A percentile compares a stretch with the other conserved stretches of the same genome.
phyloP scores from a whole-genome alignment of 2,888 invertebrate species.

The Zaprionus obscuricornis region DNA sequence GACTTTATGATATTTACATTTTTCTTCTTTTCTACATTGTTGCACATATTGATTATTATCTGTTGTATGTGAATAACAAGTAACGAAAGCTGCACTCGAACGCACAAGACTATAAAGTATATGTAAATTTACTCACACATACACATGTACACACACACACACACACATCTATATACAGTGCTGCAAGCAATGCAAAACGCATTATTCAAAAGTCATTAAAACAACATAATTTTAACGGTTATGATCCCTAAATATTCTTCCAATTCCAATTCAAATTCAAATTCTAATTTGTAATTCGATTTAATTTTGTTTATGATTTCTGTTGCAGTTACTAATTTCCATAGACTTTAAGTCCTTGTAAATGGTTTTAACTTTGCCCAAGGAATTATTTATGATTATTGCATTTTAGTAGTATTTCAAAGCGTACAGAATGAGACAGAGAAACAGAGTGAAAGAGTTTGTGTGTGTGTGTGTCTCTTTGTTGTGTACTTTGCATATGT shows the following conservation, averaged over 20 bases:
- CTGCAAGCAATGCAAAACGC: background rate
- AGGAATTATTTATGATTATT: conserved; percentile 32
- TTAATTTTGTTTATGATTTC: conserved; percentile 37
- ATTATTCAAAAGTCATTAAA: background rate
- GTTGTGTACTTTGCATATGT: background rate
- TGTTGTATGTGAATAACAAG: no score
- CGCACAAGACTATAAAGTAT: no score
- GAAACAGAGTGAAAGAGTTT: background rate
- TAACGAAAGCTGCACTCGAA: no score
- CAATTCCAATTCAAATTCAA: no score
- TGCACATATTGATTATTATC: no score
- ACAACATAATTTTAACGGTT: conserved; percentile 27
- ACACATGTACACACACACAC: background rate
- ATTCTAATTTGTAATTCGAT: conserved; percentile 50
- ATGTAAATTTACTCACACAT: no score
- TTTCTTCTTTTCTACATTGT: no score
- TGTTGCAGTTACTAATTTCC: conserved; percentile 9
- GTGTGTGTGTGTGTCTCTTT: background rate
- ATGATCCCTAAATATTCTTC: conserved; percentile 25
- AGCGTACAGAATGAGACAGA: background rate
- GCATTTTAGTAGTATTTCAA: conserved; percentile 1
- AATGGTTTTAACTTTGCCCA: background rate
- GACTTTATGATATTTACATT: no score
- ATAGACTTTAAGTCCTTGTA: background rate
- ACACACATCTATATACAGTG: background rate